These are phyloP conservation scores for Bruchidius siliquastri DNA, from an alignment of 2,888 invertebrate species.

Conservation along the genomic window DNA sequence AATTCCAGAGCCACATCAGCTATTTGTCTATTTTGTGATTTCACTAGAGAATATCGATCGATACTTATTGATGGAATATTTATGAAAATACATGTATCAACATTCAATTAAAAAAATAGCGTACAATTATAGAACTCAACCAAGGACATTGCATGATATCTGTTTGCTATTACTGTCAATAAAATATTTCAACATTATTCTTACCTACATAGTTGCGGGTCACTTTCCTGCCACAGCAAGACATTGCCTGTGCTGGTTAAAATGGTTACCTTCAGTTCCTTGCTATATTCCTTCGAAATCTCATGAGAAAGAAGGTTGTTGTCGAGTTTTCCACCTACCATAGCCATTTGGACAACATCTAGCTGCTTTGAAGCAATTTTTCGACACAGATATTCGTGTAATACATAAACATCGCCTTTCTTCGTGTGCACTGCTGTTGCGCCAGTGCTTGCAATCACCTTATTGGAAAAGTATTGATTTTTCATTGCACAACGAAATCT, in stretches of 20 bases:
- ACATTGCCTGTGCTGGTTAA: slow-evolving; percentile 61
- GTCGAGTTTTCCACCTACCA: slow-evolving; percentile 55
- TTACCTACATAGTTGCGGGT: slow-evolving; percentile 51
- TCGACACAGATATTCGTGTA: slow-evolving; percentile 66
- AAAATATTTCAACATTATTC: no score
- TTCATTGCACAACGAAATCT: no score
- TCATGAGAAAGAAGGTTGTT: slow-evolving; percentile 43
- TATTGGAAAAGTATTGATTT: neutral
- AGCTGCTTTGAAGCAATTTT: slow-evolving; percentile 59
- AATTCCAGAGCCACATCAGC: no score
- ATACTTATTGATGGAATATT: no score
- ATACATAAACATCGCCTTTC: slow-evolving; percentile 64
- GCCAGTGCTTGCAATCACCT: slow-evolving; percentile 62
- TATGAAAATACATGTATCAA: no score
- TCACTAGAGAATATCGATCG: no score
- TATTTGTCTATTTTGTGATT: no score
- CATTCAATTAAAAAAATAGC: no score
- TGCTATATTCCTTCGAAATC: slow-evolving; percentile 44
- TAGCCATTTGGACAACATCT: slow-evolving; percentile 44
- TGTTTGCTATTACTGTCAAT: no score
- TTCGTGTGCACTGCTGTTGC: slow-evolving; percentile 63
- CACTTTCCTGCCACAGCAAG: slow-evolving; percentile 63
- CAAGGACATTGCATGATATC: no score
- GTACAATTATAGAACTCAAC: no score
- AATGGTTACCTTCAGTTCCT: slow-evolving; percentile 57